phyloP scores from a whole-genome alignment of 2,113 vertebrate species.

The Ictidomys tridecemlineatus region DNA sequence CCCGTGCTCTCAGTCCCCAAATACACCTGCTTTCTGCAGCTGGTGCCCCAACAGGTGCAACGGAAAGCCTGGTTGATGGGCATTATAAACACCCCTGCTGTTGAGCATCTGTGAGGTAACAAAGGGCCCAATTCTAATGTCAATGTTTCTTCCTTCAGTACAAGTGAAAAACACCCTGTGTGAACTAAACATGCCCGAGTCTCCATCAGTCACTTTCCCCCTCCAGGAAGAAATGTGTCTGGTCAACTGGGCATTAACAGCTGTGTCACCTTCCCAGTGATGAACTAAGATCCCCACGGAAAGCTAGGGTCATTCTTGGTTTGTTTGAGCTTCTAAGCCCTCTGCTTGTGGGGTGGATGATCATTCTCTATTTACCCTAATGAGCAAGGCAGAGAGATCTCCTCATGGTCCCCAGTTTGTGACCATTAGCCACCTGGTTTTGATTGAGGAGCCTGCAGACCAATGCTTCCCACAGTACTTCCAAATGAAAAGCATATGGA shows the following conservation, averaged over 20 bases:
- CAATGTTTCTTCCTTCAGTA: constrained; percentile 45
- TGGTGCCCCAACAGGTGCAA: constrained; percentile 78
- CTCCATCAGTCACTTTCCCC: constrained; percentile 48
- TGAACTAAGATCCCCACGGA: constrained; percentile 36
- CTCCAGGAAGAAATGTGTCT: constrained; percentile 56
- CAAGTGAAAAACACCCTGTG: constrained; percentile 55
- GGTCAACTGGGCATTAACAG: constrained; percentile 62
- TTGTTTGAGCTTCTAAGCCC: constrained; percentile 33
- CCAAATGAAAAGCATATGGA: constrained; percentile 83
- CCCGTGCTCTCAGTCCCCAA: constrained; percentile 64
- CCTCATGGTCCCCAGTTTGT: constrained; percentile 34
- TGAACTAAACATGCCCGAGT: background rate
- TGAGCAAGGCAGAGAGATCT: background rate
- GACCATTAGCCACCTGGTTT: constrained; percentile 78
- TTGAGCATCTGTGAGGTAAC: constrained; percentile 69
- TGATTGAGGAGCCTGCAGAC: constrained; percentile 64
- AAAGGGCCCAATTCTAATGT: constrained; percentile 70
- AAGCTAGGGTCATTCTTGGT: background rate
- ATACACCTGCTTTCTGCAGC: constrained; percentile 82
- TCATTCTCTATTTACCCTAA: constrained; percentile 40
- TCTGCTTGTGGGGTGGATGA: background rate
- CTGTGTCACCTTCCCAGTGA: constrained; percentile 53
- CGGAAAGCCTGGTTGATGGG: constrained; percentile 77
- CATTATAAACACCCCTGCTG: constrained; percentile 75
- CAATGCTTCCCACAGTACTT: constrained; percentile 55